A percentile compares a stretch with the other conserved stretches of the same genome.
Evolutionary conservation across 1,140 invertebrate species (phyloP).

Genomic region (Platyscapa corneri): DNA sequence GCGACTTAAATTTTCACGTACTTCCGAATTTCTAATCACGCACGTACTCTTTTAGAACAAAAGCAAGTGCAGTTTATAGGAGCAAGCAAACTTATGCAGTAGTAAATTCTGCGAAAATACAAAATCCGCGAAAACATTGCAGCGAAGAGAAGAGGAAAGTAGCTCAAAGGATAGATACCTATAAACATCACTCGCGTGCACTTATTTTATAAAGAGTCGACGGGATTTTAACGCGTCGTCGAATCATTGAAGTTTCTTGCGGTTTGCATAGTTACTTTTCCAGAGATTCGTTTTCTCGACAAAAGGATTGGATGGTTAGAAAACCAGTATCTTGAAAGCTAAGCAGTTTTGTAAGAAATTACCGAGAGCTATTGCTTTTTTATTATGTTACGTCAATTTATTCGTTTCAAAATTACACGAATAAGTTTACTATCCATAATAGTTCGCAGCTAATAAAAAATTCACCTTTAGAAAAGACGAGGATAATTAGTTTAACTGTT

Average conservation of each 20-base stretch:
- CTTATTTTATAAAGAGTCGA: not conserved
- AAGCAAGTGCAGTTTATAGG: not conserved
- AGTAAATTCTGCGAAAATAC: conserved; percentile 38
- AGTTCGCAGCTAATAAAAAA: too few species aligned
- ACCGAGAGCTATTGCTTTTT: too few species aligned
- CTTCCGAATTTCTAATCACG: too few species aligned
- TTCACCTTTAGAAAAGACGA: too few species aligned
- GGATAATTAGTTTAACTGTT: too few species aligned
- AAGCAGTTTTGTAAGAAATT: too few species aligned
- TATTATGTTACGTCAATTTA: too few species aligned
- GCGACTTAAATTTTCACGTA: not conserved
- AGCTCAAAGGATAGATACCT: not conserved
- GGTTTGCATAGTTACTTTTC: not conserved
- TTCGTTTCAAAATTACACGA: too few species aligned
- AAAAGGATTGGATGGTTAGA: not conserved
- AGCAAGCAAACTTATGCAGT: not conserved
- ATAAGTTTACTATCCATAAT: too few species aligned
- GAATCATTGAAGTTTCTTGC: not conserved
- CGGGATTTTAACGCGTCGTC: not conserved
- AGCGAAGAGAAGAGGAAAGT: not conserved
- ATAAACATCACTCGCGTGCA: not conserved
- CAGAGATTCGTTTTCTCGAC: not conserved
- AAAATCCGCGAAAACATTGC: not conserved
- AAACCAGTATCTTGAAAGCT: not conserved
- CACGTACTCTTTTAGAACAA: too few species aligned